These are phyloP conservation scores for Pterois miles DNA, from an alignment of 2,797 vertebrate genomes.

Conservation along the genomic window DNA sequence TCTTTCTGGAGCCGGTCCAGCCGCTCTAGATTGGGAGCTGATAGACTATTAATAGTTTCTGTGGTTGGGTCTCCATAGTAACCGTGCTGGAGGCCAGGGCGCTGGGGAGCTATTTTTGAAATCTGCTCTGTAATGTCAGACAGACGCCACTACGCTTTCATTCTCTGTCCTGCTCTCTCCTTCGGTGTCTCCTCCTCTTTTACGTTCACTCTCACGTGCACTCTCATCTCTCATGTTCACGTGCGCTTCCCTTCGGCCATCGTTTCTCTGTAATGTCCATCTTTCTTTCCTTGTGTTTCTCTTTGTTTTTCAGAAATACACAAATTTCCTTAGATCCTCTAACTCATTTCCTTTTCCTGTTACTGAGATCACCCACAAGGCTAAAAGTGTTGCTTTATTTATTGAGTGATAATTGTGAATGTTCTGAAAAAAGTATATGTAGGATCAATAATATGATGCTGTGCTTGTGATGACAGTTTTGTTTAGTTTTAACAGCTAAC, in stretches of 20 bases:
- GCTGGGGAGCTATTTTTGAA: slow-evolving; percentile 95
- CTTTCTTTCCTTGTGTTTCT: not conserved
- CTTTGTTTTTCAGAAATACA: not conserved
- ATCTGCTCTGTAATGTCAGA: slow-evolving; percentile 92
- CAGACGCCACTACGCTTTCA: slow-evolving; percentile 65
- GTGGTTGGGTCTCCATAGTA: slow-evolving; percentile 94
- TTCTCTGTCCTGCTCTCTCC: slow-evolving; percentile 15
- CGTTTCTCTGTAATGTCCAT: not conserved
- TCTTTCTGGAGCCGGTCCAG: slow-evolving; percentile 86
- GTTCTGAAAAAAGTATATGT: too few relatives aligned
- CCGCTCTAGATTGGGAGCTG: slow-evolving; percentile 92
- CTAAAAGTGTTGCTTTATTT: not conserved
- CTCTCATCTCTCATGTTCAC: not conserved
- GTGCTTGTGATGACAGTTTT: too few relatives aligned
- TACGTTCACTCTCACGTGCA: not conserved
- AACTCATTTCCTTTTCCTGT: not conserved
- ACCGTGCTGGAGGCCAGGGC: slow-evolving; percentile 90
- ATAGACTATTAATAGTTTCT: slow-evolving; percentile 94
- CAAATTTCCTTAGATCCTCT: not conserved
- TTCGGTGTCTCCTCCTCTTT: not conserved
- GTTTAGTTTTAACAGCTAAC: too few relatives aligned
- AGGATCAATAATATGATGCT: too few relatives aligned
- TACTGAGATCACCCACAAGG: not conserved
- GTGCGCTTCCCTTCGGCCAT: not conserved
- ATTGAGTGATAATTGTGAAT: too few relatives aligned